Conservation (phyloP, 2,888 invertebrate genomes). For the Eugnorisma glareosa region DNA sequence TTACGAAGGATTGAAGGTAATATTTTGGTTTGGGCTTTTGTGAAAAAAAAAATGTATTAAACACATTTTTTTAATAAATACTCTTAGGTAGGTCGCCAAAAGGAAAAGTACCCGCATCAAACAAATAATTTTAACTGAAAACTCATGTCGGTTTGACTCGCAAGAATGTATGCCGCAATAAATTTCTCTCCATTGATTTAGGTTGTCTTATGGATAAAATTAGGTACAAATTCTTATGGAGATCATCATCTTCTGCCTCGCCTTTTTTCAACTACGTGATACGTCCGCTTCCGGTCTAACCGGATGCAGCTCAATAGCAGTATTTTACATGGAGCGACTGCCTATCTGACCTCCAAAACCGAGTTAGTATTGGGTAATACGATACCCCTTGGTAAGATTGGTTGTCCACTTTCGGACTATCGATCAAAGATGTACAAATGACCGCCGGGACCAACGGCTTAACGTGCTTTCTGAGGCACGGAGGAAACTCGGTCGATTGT, state of each 20-base stretch:
- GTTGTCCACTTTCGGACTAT: neutral
- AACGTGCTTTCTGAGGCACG: neutral
- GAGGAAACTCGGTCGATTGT: neutral
- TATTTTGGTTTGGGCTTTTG: conserved; percentile 11
- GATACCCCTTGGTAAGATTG: neutral
- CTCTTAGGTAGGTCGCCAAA: fast-evolving
- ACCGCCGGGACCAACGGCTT: neutral
- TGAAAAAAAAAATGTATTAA: neutral
- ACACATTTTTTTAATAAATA: neutral
- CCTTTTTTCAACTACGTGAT: neutral
- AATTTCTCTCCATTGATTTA: neutral
- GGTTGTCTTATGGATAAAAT: neutral
- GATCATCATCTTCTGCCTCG: neutral
- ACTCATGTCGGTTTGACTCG: neutral
- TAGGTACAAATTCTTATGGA: neutral
- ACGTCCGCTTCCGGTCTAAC: neutral
- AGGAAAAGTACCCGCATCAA: neutral
- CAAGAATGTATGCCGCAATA: neutral
- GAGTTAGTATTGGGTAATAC: neutral
- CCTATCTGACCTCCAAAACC: neutral
- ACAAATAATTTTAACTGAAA: neutral
- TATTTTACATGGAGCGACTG: neutral
- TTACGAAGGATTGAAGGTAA: conserved; percentile 2
- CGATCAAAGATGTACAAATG: neutral
- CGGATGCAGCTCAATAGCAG: neutral